phyloP scores from a whole-genome alignment of 2,888 invertebrate species.

The Exocentrus adspersus region DNA sequence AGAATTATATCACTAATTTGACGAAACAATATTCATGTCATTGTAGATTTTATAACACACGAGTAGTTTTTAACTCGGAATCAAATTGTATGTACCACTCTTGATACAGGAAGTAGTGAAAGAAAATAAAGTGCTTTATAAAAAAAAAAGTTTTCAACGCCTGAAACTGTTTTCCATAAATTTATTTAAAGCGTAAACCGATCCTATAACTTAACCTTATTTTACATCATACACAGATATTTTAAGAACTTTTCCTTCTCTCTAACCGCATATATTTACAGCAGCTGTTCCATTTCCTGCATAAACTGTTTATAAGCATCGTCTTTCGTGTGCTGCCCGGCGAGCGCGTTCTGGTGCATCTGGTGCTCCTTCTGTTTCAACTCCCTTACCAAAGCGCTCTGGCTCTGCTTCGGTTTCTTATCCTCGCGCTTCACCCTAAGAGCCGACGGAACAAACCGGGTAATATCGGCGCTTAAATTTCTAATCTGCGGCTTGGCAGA shows the following conservation, averaged over 20 bases:
- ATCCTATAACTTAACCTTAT: no score
- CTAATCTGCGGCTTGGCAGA: constrained; percentile 97
- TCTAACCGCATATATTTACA: constrained; percentile 70
- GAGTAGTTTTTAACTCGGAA: background rate
- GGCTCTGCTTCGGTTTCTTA: constrained; percentile 70
- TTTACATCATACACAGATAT: no score
- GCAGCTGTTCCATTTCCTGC: constrained; percentile 96
- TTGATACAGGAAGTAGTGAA: background rate
- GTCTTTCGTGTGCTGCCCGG: constrained; percentile 80
- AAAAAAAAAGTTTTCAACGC: no score
- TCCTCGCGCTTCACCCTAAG: constrained; percentile 91
- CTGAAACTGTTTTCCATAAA: no score
- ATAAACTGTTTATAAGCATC: constrained; percentile 99
- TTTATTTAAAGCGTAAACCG: no score
- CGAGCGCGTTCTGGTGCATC: constrained; percentile 55
- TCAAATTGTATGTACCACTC: background rate
- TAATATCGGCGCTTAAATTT: constrained; percentile 93
- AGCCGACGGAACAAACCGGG: constrained; percentile 93
- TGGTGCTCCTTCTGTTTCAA: constrained; percentile 66
- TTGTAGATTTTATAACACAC: background rate
- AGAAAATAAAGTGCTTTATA: background rate
- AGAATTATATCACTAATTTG: constrained; percentile 8
- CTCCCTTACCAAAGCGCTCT: constrained; percentile 66
- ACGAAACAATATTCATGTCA: background rate
- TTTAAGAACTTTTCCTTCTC: no score